Evolutionary conservation across 2,113 vertebrate species (phyloP).

Genomic region (Ahaetulla prasina): DNA sequence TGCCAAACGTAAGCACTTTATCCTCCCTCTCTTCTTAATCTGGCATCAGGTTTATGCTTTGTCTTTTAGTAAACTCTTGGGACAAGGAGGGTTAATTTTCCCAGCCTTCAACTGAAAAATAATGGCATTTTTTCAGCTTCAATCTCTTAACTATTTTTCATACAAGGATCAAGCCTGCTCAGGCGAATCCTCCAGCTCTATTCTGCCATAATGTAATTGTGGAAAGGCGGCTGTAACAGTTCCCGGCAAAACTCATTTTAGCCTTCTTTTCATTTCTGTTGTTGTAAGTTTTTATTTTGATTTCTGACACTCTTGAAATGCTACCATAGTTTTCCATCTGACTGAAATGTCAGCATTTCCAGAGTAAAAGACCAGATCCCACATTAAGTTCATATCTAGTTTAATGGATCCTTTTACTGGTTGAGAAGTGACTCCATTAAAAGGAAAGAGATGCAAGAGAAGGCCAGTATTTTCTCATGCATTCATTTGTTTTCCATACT

Average conservation of each 20-base stretch:
- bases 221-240: neutral
- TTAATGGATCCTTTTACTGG: neutral
- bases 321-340: neutral
- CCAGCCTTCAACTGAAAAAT: neutral
- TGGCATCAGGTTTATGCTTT: neutral
- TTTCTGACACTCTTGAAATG: neutral
- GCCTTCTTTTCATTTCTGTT: neutral
- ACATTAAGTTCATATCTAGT: neutral
- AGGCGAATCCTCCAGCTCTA: neutral
- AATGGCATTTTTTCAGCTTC: neutral
- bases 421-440: neutral
- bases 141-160: neutral
- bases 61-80: neutral
- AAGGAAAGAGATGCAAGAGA: neutral
- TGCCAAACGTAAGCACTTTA: neutral
- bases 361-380: neutral
- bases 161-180: neutral
- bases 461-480: neutral
- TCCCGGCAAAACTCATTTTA: neutral
- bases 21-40: neutral
- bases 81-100: neutral
- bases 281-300: neutral
- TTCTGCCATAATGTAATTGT: neutral
- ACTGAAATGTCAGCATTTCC: neutral
- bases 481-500: neutral